Evolutionary conservation across 1,140 invertebrate genomes (phyloP), one percentile per base, ranked within the genome.

Genomic region (Caenorhabditis latens): DNA sequence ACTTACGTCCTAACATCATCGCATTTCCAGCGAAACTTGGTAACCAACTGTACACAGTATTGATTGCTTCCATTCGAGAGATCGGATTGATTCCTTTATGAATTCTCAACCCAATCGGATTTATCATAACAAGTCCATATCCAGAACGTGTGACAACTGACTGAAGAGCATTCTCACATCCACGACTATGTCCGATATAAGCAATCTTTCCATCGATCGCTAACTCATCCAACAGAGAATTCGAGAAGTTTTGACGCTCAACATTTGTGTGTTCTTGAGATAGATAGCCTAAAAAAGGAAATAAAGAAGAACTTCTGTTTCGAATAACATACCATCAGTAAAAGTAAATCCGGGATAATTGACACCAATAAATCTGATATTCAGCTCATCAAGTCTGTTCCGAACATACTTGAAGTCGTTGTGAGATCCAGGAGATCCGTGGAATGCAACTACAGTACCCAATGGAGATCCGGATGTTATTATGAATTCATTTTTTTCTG

Each of bases 141-240:
- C 19, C 57, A 61, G 19, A n/a, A 8, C 57, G 57, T 21, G 16
- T n/a, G 19, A 61, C 57, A 4, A n/a, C 57, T 24, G 57, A 21
- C 57, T 61, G 16, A 2, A 61, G 19, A 16, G 88, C 88, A 67
- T 89, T 89, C 46, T 89, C 88, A 19, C 83, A 89, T 24, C 88
- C 88, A 42, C 88, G 87, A 67, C 82, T 85, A 84, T 89, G 57
- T 5, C 57, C 57, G 57, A 61, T 61, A 24, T 61, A 61, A 14
- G 57, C 57, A 2, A 61, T 61, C n/a, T 61, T 61, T 61, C 57
- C 57, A 16, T 21, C 16, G 19, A 61, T 61, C 8, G 16, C 57
- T 16, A 61, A n/a, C 9, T 61, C 19, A n/a, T 61, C 57, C 16
- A 61, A n/a, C n/a, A 61, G 57, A 3, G 57, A 14, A n/a, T 61